Percentiles rank a stretch among this genome's conserved stretches.
These are phyloP conservation scores for Pseudorectes ferrugineus DNA, from an alignment of 2,113 vertebrate species.

Conservation along the genomic window DNA sequence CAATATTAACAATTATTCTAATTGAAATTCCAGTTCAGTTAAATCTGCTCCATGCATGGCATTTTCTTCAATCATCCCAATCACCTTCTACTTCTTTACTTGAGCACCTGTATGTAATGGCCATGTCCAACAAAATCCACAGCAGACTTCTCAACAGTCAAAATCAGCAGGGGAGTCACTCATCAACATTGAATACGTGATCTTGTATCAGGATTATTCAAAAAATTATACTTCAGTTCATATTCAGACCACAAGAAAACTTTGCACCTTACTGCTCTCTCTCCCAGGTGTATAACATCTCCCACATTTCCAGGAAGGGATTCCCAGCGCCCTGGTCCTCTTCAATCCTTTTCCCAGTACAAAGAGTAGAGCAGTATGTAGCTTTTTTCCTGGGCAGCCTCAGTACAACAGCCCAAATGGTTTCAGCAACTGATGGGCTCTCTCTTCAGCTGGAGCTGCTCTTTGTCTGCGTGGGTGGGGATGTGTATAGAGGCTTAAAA, in stretches of 20 bases:
- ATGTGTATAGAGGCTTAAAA: not conserved
- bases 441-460: not conserved
- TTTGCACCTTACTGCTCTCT: not conserved
- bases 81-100: not conserved
- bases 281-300: not conserved
- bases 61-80: not conserved
- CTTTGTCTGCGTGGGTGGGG: rapidly evolving
- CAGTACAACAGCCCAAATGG: not conserved
- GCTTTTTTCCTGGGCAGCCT: not conserved
- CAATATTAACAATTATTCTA: not conserved
- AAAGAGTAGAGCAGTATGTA: not conserved
- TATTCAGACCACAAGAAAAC: not conserved
- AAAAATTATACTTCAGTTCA: rapidly evolving
- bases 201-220: not conserved
- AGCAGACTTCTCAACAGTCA: not conserved
- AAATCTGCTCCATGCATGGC: not conserved
- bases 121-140: not conserved
- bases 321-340: not conserved
- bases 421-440: not conserved
- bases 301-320: not conserved
- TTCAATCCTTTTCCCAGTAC: not conserved
- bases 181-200: not conserved
- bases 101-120: not conserved
- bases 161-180: not conserved
- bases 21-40: not conserved